Evolutionary conservation across 2,797 vertebrate genomes (phyloP), one percentile per base, ranked within the genome.

Genomic region (Basileuterus tristriatus): DNA sequence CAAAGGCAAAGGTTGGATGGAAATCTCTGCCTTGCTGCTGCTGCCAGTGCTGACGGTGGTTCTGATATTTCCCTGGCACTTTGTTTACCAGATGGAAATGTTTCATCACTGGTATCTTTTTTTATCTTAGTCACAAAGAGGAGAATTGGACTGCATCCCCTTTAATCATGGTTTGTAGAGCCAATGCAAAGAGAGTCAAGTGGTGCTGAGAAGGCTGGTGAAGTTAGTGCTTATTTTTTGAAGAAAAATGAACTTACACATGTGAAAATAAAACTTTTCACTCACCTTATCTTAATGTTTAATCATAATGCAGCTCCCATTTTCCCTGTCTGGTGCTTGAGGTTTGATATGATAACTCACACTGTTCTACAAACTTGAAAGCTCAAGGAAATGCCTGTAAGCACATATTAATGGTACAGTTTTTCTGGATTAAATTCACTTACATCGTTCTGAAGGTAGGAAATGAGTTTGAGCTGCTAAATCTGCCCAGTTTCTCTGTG

Each of bases 381-480:
- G 75, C 81, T 90, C 36, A 63, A 50, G 71, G 87, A 88, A 84
- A 63, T 92, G 72, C 64, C 93, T 89, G 44, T 74, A 81, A 91
- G 70, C 60, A 70, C 58, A 23, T 80, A 81, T 34, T 92, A 96
- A 95, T 81, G 83, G 67, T 75, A 59, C 20, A 24, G 15, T 67
- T 96, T 91, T 82, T 77, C 55, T 78, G 74, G 68, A 89, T 89
- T 94, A 76, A 92, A 93, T 89, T 94, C 75, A 62, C 81, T 90
- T 93, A 30, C 32, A 71, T 84, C 36, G 0, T 82, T 63, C n/a
- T 15, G 17, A 24, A 72, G 65, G 79, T 53, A 36, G 19, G 44
- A 86, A 50, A 36, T 49, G 72, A 76, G 49, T 62, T 69, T 71
- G 27, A 80, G 55, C 53, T 77, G 30, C 43, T 81, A 41, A 44